phyloP scores from a whole-genome alignment of 2,113 vertebrate species.

The Hyaena hyaena region DNA sequence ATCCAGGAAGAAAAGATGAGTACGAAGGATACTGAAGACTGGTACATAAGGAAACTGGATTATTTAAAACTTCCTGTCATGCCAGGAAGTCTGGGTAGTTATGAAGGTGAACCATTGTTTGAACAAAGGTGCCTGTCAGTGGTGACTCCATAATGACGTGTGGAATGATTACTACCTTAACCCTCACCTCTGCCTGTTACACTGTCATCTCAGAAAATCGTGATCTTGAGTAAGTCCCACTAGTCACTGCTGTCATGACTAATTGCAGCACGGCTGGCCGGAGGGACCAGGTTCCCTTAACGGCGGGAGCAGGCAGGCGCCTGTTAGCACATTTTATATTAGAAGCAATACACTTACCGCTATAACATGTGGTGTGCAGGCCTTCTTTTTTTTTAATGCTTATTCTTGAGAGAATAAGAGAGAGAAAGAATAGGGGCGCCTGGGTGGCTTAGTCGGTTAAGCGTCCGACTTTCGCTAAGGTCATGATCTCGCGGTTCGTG shows the following conservation, averaged over 20 bases:
- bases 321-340: no score
- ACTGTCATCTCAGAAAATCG: constrained; percentile 37
- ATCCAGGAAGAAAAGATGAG: constrained; percentile 23
- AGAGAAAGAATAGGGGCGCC: no score
- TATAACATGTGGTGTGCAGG: neutral
- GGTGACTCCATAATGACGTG: neutral
- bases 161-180: neutral
- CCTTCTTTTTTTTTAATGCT: no score
- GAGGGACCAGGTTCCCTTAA: neutral
- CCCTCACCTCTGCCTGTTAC: neutral
- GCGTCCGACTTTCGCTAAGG: no score
- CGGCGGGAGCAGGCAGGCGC: neutral
- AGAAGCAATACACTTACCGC: neutral
- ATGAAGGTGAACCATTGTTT: neutral
- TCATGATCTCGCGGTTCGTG: no score
- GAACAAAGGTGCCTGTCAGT: neutral
- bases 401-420: no score
- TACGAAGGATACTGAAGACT: no score
- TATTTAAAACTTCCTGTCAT: neutral
- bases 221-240: neutral
- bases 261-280: neutral
- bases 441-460: no score
- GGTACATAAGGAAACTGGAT: neutral
- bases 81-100: neutral
- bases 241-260: neutral